phyloP scores from a whole-genome alignment of 2,113 vertebrate genomes.

The Odocoileus virginianus region DNA sequence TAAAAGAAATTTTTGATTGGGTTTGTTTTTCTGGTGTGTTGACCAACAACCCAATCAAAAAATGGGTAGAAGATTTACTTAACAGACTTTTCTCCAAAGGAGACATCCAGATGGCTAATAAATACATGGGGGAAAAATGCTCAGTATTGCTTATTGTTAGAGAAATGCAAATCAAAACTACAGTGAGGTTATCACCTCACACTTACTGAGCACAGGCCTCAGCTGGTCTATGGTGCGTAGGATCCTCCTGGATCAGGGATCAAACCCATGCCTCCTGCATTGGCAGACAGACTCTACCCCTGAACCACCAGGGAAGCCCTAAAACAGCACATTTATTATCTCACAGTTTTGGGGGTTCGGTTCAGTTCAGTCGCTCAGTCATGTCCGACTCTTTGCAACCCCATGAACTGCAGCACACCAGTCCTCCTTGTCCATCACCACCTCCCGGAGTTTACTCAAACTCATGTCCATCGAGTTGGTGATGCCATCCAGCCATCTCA shows the following conservation, averaged over 20 bases:
- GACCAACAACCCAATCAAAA: neutral
- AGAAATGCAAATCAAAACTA: neutral
- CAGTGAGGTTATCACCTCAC: neutral
- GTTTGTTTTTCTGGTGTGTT: neutral
- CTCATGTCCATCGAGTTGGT: neutral
- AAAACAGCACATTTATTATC: neutral
- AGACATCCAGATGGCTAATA: neutral
- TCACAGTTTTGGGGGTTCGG: neutral
- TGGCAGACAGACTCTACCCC: neutral
- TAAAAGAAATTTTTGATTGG: neutral
- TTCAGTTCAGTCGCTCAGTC: neutral
- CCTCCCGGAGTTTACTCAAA: neutral
- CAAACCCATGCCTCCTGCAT: neutral
- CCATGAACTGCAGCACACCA: neutral
- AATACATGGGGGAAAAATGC: neutral
- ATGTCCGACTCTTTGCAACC: neutral
- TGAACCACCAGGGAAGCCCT: neutral
- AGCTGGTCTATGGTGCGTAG: neutral
- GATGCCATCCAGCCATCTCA: neutral
- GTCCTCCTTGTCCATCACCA: neutral
- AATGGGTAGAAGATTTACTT: neutral
- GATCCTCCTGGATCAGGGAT: neutral
- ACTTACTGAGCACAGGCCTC: neutral
- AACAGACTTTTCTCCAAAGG: neutral
- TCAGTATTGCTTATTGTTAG: neutral